A percentile compares a stretch with the other conserved stretches of the same genome.
These are phyloP conservation scores for Paratilapia polleni DNA, from an alignment of 2,113 vertebrate genomes.

Conservation along the genomic window DNA sequence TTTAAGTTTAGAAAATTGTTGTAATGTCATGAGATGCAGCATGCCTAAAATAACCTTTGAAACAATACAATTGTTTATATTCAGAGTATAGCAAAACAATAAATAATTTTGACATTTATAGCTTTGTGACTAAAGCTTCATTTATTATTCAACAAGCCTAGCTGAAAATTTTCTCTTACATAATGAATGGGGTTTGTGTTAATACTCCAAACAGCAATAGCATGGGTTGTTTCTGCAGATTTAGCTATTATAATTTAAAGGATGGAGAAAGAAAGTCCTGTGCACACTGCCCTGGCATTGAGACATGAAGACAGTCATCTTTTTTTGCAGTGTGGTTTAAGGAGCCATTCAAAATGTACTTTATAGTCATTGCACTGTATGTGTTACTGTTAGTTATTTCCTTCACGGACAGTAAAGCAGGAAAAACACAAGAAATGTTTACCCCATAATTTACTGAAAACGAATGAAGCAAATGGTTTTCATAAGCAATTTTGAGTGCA, in stretches of 20 bases:
- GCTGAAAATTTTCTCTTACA: background rate
- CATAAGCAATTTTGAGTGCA: background rate
- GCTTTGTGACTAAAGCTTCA: slow-evolving; percentile 6
- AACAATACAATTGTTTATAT: slow-evolving; percentile 1
- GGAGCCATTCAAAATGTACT: background rate
- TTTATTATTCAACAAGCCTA: slow-evolving; percentile 30
- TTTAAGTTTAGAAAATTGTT: background rate
- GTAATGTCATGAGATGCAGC: background rate
- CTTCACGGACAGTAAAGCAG: background rate
- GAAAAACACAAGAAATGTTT: background rate
- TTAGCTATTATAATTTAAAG: background rate
- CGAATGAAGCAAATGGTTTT: background rate
- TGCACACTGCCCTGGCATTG: background rate
- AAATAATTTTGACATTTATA: slow-evolving; percentile 7
- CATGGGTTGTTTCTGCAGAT: background rate
- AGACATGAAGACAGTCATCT: background rate
- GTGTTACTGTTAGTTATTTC: background rate
- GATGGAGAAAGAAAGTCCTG: background rate
- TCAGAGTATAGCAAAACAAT: background rate
- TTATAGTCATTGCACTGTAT: background rate
- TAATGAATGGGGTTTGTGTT: background rate
- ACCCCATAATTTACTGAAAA: background rate
- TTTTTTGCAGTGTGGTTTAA: background rate
- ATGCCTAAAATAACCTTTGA: background rate
- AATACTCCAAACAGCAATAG: background rate